A percentile compares a stretch with the other conserved stretches of the same genome.
Evolutionary conservation across 2,113 vertebrate species (phyloP).

Genomic region (Corydoras maculifer): DNA sequence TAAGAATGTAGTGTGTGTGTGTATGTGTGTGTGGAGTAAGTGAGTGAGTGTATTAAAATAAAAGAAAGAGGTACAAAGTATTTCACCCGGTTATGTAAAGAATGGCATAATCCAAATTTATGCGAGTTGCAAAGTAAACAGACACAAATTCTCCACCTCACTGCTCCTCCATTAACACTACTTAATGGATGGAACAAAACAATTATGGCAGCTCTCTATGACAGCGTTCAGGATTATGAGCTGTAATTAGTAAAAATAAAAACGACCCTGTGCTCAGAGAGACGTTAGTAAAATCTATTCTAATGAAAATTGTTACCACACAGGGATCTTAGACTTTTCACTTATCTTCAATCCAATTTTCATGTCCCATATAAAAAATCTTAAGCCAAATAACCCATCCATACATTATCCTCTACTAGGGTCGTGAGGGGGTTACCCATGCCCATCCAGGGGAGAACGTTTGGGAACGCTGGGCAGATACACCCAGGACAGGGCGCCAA

Average conservation of each 20-base stretch:
- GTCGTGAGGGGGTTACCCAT: too few relatives aligned
- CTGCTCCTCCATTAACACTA: constrained; percentile 40
- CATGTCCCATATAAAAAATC: too few relatives aligned
- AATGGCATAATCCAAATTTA: constrained; percentile 7
- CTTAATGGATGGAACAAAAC: constrained; percentile 42
- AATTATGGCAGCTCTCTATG: constrained; percentile 51
- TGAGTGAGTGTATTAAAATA: too few relatives aligned
- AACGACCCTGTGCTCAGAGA: constrained; percentile 21
- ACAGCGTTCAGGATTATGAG: constrained; percentile 49
- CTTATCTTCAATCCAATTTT: background rate
- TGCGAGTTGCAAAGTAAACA: constrained; percentile 40
- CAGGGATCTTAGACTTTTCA: background rate
- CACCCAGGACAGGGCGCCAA: too few relatives aligned
- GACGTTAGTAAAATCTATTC: constrained; percentile 30
- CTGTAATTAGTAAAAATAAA: constrained; percentile 55
- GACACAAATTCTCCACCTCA: constrained; percentile 38
- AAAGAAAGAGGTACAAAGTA: too few relatives aligned
- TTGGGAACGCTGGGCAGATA: too few relatives aligned
- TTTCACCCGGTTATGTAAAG: constrained; percentile 19
- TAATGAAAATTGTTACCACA: constrained; percentile 26
- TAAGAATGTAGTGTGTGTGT: too few relatives aligned
- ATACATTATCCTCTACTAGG: too few relatives aligned
- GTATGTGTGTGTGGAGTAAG: too few relatives aligned
- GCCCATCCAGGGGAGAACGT: too few relatives aligned
- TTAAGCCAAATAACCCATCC: too few relatives aligned